Base-by-base conservation (phyloP, 37 sponge, comb jelly and placozoan genomes). In the Beroe ovata region DNA sequence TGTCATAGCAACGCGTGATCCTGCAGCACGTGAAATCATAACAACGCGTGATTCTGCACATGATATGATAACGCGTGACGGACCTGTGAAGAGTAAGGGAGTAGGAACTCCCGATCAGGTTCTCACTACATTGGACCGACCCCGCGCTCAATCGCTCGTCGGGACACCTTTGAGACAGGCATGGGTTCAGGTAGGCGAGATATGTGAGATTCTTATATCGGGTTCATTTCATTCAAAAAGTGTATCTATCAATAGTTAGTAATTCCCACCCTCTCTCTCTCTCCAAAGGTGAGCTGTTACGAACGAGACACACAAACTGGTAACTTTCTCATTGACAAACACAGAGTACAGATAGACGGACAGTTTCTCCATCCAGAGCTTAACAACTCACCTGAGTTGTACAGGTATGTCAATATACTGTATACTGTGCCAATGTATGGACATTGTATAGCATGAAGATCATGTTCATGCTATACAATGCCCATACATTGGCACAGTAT, bases 321-420 rank as follows among this genome's bases (percentile, higher is more conserved):
- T 26, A 39, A 77, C 84, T 77, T 77, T 54, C 84, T 77, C 23
- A 42, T 77, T 19, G 84, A 77, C 54, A 42, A 77, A 42, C 84
- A 39, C 54, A 77, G 20, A 4, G 84, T 77, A n/a, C 42, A 77
- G 84, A 77, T 77, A 38, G 84, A 77, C 28, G 84, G 84, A 0
- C 26, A 42, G 54, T 42, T 77, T 28, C 54, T 77, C 23, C 84
- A 77, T 77, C 84, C 84, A 0, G 84, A 42, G 47, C 69, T 66
- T 34, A 66, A 66, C 36, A 66, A 66, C 69, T 25, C 25, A 25
- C 69, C 33, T 26, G 69, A 66, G 30, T 37, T 66, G 14, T 66
- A 66, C 69, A 26, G 69, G 69, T 66, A 47, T 16, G n/a, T n/a
- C n/a, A n/a, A n/a, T n/a, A n/a, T n/a, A n/a, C n/a, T n/a, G n/a